Evolutionary conservation across 2,888 invertebrate genomes (phyloP).

Genomic region (Clistopyga incitator): DNA sequence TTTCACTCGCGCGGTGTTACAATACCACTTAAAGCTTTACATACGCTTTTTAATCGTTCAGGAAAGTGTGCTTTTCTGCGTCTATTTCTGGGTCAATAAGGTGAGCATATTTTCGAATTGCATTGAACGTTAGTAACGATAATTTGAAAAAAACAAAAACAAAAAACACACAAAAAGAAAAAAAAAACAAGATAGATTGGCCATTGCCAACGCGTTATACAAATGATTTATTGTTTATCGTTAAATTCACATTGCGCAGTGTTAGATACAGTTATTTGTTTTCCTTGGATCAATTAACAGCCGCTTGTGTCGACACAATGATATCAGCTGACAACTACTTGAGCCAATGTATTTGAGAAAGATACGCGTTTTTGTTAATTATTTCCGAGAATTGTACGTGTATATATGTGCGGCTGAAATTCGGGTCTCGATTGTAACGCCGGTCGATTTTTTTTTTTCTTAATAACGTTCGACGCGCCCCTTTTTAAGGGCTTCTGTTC

Average conservation of each 20-base stretch:
- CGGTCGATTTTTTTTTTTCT: neutral
- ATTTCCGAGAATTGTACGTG: neutral
- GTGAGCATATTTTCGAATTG: constrained; percentile 3
- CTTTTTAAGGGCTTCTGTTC: neutral
- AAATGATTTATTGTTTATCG: constrained; percentile 45
- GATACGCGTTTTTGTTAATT: neutral
- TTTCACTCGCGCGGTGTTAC: neutral
- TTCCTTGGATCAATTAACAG: constrained; percentile 7
- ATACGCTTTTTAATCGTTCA: neutral
- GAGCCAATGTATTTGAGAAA: neutral
- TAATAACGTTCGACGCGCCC: neutral
- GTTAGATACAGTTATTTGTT: constrained; percentile 37
- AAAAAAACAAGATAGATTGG: neutral
- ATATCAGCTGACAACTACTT: constrained; percentile 3
- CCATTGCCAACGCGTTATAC: constrained; percentile 10
- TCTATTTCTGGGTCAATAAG: neutral
- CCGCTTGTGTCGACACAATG: neutral
- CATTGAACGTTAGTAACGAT: neutral
- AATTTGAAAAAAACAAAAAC: no score
- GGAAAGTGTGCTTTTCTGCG: neutral
- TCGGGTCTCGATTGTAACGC: neutral
- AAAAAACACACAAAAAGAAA: neutral
- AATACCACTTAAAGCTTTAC: neutral
- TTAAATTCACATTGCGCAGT: constrained; percentile 24
- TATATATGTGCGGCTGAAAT: neutral